Evolutionary conservation across 2,797 vertebrate species (phyloP).

Genomic region (Morus bassanus): DNA sequence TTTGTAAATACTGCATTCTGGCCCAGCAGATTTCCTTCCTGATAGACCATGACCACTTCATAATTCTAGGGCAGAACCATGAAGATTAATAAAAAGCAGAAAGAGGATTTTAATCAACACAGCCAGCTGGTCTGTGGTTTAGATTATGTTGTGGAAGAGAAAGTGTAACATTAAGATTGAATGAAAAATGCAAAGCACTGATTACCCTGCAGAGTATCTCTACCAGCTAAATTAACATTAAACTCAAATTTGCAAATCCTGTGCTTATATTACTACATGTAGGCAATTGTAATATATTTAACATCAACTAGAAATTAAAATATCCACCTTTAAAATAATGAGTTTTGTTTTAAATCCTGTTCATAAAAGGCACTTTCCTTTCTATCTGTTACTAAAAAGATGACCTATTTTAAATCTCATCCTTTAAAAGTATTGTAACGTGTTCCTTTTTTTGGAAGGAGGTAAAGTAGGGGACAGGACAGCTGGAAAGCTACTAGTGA

Average conservation of each 20-base stretch:
- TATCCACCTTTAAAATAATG: neutral
- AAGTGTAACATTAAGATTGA: constrained; percentile 31
- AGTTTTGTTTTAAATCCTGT: neutral
- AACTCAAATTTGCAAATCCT: constrained; percentile 31
- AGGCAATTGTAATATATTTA: neutral
- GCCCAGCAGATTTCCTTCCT: constrained; percentile 14
- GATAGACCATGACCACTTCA: constrained; percentile 27
- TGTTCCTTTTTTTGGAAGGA: neutral
- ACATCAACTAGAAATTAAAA: neutral
- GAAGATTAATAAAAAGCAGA: constrained; percentile 54
- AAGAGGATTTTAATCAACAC: constrained; percentile 55
- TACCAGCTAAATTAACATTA: constrained; percentile 14
- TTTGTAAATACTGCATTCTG: neutral
- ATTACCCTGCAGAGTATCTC: neutral
- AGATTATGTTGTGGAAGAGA: constrained; percentile 7
- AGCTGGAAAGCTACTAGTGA: neutral
- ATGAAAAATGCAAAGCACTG: constrained; percentile 42
- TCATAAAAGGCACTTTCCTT: neutral
- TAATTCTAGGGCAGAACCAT: constrained; percentile 47
- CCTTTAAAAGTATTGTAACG: neutral
- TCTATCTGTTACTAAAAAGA: neutral
- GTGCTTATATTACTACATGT: neutral
- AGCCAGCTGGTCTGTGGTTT: constrained; percentile 50
- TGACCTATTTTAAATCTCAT: constrained; percentile 17
- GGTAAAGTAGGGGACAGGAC: neutral